phyloP scores from a whole-genome alignment of 2,888 invertebrate genomes.

The Diachrysia chrysitis region DNA sequence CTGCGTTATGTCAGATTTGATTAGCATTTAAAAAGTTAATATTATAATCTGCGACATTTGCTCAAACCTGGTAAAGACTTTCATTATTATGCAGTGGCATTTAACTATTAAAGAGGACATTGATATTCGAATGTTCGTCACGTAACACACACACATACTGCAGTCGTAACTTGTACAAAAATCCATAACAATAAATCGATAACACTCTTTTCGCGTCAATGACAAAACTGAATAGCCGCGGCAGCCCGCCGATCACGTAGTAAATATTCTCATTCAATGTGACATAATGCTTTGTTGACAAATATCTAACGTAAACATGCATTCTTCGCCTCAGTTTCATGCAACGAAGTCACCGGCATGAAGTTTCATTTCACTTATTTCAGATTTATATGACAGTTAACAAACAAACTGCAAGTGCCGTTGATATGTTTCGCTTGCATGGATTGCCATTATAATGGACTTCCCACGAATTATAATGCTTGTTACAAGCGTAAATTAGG shows the following conservation, averaged over 20 bases:
- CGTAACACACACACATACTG: constrained; percentile 29
- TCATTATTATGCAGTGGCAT: constrained; percentile 5
- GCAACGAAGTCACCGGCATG: constrained; percentile 28
- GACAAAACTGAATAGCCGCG: constrained; percentile 58
- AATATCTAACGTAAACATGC: constrained; percentile 75
- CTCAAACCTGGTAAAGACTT: constrained; percentile 23
- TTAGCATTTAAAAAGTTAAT: constrained; percentile 8
- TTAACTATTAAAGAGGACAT: constrained; percentile 22
- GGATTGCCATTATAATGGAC: constrained; percentile 42
- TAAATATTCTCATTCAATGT: constrained; percentile 68
- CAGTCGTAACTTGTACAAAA: constrained; percentile 22
- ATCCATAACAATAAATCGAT: constrained; percentile 28
- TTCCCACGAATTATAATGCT: constrained; percentile 61
- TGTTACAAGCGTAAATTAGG: constrained; percentile 45
- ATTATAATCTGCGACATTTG: constrained; percentile 15
- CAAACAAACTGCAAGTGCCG: constrained; percentile 36
- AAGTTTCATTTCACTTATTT: constrained; percentile 34
- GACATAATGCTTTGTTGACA: constrained; percentile 77
- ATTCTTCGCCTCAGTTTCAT: constrained; percentile 69
- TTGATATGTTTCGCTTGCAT: constrained; percentile 43
- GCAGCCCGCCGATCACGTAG: constrained; percentile 33
- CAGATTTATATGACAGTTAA: constrained; percentile 35
- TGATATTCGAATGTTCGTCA: constrained; percentile 20
- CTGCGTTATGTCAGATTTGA: constrained; percentile 5
- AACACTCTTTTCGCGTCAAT: constrained; percentile 45